A percentile compares a stretch with the other conserved stretches of the same genome.
These are phyloP conservation scores for Ceratina australensis DNA, from an alignment of 1,140 invertebrate species.

Conservation along the genomic window DNA sequence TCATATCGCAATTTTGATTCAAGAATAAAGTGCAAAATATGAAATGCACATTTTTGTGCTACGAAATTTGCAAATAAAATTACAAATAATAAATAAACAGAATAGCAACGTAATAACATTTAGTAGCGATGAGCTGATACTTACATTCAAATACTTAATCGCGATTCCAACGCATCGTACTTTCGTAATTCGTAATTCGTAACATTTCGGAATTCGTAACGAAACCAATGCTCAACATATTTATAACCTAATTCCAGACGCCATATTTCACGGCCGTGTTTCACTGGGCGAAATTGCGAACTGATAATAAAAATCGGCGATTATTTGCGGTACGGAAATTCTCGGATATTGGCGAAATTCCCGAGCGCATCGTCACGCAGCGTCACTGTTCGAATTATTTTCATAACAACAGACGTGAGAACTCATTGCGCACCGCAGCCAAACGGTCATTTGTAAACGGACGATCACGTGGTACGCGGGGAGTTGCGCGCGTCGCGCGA, in stretches of 20 bases:
- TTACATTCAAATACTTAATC: conserved; percentile 1
- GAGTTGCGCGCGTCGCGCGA: too few species aligned
- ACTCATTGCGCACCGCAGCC: conserved; percentile 1
- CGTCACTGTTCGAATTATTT: conserved; percentile 14
- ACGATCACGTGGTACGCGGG: conserved; percentile 56
- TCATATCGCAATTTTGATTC: too few species aligned
- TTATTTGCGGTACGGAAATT: neutral
- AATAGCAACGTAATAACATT: too few species aligned
- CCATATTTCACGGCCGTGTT: conserved; percentile 9
- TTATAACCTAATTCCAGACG: conserved; percentile 36
- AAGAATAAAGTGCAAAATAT: too few species aligned
- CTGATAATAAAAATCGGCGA: neutral
- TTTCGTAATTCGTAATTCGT: too few species aligned
- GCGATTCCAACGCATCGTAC: neutral
- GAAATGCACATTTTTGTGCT: neutral
- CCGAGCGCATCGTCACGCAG: neutral
- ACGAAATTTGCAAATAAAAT: neutral
- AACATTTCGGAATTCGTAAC: conserved; percentile 9
- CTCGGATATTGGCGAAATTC: neutral
- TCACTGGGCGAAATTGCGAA: conserved; percentile 2
- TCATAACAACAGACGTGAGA: conserved; percentile 17
- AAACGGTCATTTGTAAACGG: conserved; percentile 61
- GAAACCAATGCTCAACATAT: neutral
- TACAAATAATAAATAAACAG: neutral
- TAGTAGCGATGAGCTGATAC: too few species aligned